Percentiles rank a stretch among this genome's conserved stretches.
Evolutionary conservation across 2,888 invertebrate species (phyloP).

Genomic region (Andrena fulva): DNA sequence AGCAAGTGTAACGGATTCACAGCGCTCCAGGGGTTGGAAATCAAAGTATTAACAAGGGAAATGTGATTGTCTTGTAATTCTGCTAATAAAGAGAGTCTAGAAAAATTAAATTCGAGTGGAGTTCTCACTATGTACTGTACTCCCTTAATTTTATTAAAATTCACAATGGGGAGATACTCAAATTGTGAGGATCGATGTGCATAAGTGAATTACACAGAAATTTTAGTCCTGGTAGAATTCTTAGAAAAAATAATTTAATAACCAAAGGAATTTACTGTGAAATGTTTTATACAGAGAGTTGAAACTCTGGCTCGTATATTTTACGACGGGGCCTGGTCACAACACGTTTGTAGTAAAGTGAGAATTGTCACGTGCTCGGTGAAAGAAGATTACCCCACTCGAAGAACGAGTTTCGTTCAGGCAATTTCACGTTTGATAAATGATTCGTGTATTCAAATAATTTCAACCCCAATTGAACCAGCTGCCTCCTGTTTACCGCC

Average conservation of each 20-base stretch:
- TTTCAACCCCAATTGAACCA: slow-evolving; percentile 82
- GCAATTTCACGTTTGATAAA: slow-evolving; percentile 80
- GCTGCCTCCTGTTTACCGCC: slow-evolving; percentile 53
- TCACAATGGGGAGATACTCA: too few species aligned
- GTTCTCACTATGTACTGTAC: too few species aligned
- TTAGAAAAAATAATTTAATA: too few species aligned
- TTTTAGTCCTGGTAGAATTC: too few species aligned
- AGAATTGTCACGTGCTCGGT: slow-evolving; percentile 63
- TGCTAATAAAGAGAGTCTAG: background rate
- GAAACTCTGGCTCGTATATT: slow-evolving; percentile 28
- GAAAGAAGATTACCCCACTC: slow-evolving; percentile 71
- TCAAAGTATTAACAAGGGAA: slow-evolving; percentile 23
- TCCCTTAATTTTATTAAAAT: too few species aligned
- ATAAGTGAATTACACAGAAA: too few species aligned
- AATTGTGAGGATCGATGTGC: too few species aligned
- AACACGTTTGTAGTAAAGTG: slow-evolving; percentile 32
- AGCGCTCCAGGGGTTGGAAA: slow-evolving; percentile 42
- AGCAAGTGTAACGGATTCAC: slow-evolving; percentile 82
- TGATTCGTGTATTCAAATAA: slow-evolving; percentile 81
- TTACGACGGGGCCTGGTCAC: slow-evolving; percentile 29
- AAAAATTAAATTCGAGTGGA: too few species aligned
- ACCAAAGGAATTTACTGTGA: background rate
- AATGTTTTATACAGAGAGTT: background rate
- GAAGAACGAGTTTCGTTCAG: slow-evolving; percentile 75
- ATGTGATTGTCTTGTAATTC: background rate